Base-by-base conservation (phyloP, 2,797 vertebrate species). In the Sebastes taczanowskii region DNA sequence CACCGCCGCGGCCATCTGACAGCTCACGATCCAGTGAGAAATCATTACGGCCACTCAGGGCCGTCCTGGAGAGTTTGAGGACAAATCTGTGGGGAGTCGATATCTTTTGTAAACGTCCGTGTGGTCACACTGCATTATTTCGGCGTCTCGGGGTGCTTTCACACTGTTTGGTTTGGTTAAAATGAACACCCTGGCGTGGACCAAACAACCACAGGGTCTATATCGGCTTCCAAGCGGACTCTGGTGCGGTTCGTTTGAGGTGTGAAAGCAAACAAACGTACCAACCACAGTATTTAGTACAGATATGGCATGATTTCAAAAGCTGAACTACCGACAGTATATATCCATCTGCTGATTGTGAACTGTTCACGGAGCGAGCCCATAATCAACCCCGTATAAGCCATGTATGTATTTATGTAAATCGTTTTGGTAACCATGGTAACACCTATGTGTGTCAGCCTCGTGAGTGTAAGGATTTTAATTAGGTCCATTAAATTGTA, bases 1-100 rank as follows among this genome's bases (percentile, higher is more conserved):
- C 8, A 18, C 23, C 66, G 34, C 34, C 66, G 34, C 30, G 9
- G 71, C 79, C 58, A 56, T 55, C 76, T 78, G 80, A 90, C 83
- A 78, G 77, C 79, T 74, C n/a, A 63, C 77, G 65, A 25, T 87
- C 83, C 78, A 72, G 74, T 56, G 56, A 77, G 77, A 85, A 86
- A 91, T 91, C 84, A 74, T 85, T 88, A 76, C 7, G 5, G 75
- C 62, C 87, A 77, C 61, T 80, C 60, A 7, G 76, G 42, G 38
- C 68, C 60, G 22, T 46, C 65, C 75, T 69, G 53, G 13, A 35
- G 68, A 68, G 58, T 77, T 81, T 81, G 14, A 14, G n/a, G 79
- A 25, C 52, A 61, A 35, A 65, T 75, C 67, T 75, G 56, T 46
- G 34, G 30, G 42, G 10, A 61, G 65, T 79, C 78, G 9, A 67